phyloP scores from a whole-genome alignment of 2,888 invertebrate genomes.

The Lycaena phlaeas region DNA sequence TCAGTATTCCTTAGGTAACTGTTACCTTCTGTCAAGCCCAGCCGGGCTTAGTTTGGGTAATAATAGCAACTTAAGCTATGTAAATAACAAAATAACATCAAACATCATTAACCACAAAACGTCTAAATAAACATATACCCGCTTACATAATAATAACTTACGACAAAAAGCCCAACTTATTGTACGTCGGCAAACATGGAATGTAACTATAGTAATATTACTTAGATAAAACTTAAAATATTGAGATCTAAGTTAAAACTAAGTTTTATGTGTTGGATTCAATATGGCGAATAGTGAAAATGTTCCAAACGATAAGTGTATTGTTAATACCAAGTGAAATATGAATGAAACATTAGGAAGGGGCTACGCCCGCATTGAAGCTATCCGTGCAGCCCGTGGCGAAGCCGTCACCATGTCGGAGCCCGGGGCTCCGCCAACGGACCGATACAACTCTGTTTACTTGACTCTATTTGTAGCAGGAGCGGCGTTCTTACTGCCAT shows the following conservation, averaged over 20 bases:
- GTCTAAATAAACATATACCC: too few relatives aligned
- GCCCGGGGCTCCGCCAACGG: constrained; percentile 78
- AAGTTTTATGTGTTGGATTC: not conserved
- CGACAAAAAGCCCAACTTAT: too few relatives aligned
- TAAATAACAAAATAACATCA: constrained; percentile 3
- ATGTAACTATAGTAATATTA: constrained; percentile 1
- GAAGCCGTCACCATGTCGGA: constrained; percentile 46
- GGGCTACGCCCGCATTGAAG: constrained; percentile 77
- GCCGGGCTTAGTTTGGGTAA: constrained; percentile 29
- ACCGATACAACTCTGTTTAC: constrained; percentile 81
- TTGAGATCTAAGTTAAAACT: not conserved
- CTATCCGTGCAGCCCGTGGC: constrained; percentile 68
- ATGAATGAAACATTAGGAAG: constrained; percentile 79
- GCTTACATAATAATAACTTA: too few relatives aligned
- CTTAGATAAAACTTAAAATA: not conserved
- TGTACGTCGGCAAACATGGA: not conserved
- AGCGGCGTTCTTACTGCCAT: constrained; percentile 91
- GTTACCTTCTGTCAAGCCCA: constrained; percentile 32
- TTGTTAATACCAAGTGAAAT: constrained; percentile 12
- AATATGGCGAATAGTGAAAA: not conserved
- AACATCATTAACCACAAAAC: not conserved
- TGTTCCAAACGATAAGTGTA: not conserved
- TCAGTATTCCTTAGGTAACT: constrained; percentile 20
- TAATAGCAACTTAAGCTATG: constrained; percentile 2
- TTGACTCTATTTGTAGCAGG: constrained; percentile 86